phyloP scores from a whole-genome alignment of 2,888 invertebrate species.

The Drosophila limbata region DNA sequence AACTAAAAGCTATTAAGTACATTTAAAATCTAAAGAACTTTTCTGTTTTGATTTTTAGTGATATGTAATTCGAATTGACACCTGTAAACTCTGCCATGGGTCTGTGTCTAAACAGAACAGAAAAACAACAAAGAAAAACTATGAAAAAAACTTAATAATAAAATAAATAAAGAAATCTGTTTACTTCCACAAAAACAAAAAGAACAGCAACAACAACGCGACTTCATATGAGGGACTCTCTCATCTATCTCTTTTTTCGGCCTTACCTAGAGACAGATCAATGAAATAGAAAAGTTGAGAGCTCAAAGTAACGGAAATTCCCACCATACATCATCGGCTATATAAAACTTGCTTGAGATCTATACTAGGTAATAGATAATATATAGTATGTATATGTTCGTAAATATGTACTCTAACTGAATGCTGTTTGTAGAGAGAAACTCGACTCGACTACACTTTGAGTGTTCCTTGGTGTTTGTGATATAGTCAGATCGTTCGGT shows the following conservation, averaged over 20 bases:
- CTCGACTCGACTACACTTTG: constrained; percentile 6
- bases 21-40: constrained; percentile 38
- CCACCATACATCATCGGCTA: constrained; percentile 73
- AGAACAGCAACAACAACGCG: constrained; percentile 23
- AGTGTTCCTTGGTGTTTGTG: constrained; percentile 20
- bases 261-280: constrained; percentile 32
- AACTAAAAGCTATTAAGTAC: constrained; percentile 38
- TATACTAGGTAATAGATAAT: constrained; percentile 39
- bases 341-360: constrained; percentile 54
- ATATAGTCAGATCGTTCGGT: constrained; percentile 41
- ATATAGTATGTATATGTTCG: not conserved
- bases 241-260: constrained; percentile 6
- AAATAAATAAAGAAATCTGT: constrained; percentile 79
- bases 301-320: constrained; percentile 71
- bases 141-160: constrained; percentile 63
- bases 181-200: constrained; percentile 76
- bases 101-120: constrained; percentile 57
- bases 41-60: constrained; percentile 71
- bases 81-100: constrained; percentile 69
- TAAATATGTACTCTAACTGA: constrained; percentile 4
- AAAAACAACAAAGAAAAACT: constrained; percentile 36
- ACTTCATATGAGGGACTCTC: constrained; percentile 16
- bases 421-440: constrained; percentile 28
- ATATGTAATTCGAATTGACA: constrained; percentile 68
- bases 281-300: constrained; percentile 41